phyloP scores from a whole-genome alignment of 2,797 vertebrate species.

The Neomorphus geoffroyi region DNA sequence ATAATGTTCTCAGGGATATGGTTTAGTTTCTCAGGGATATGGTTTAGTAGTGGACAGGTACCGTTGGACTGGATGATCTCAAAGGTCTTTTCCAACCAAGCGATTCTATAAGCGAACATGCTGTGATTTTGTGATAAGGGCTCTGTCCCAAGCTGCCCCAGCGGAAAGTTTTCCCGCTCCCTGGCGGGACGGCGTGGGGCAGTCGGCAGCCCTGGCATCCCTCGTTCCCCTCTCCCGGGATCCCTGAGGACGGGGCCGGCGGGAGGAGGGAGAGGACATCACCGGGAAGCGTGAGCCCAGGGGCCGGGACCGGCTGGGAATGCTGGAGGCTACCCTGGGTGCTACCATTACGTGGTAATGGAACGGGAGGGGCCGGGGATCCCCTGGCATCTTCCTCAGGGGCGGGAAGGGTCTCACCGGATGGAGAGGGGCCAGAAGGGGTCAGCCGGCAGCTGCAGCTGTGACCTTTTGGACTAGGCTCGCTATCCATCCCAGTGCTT shows the following conservation, averaged over 20 bases:
- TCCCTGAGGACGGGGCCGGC: neutral
- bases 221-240: neutral
- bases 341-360: too few species aligned
- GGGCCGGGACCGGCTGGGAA: neutral
- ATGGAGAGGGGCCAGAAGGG: too few species aligned
- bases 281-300: neutral
- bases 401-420: neutral
- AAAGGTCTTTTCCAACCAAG: too few species aligned
- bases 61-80: too few species aligned
- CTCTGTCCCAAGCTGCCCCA: neutral
- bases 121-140: too few species aligned
- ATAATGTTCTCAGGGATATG: too few species aligned
- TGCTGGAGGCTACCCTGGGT: neutral
- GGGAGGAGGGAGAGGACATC: neutral
- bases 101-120: too few species aligned
- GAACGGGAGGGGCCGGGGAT: too few species aligned
- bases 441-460: neutral
- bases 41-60: too few species aligned
- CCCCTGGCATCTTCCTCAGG: neutral
- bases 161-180: constrained; percentile 6
- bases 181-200: neutral
- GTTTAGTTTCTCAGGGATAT: too few species aligned
- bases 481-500: neutral
- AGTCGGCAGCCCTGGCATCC: neutral
- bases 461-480: neutral